phyloP scores from a whole-genome alignment of 2,888 invertebrate genomes.

The Tetranychus truncatus region DNA sequence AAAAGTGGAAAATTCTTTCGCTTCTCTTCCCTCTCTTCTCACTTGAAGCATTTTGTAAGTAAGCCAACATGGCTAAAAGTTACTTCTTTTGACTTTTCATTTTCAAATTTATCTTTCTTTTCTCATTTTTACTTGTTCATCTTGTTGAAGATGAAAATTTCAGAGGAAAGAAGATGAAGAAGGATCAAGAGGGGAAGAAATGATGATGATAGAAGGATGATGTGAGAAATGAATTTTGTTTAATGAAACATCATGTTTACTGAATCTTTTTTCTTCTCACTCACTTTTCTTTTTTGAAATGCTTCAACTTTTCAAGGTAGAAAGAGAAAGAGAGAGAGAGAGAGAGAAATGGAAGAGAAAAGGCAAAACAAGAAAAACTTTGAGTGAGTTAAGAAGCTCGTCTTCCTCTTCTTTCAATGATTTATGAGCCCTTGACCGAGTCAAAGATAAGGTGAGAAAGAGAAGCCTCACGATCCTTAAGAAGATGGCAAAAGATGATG shows the following conservation, averaged over 20 bases:
- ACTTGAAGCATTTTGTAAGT: too few relatives aligned
- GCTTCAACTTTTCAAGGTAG: neutral
- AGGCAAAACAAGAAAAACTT: neutral
- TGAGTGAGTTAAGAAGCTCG: neutral
- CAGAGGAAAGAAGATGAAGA: neutral
- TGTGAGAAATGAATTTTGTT: neutral
- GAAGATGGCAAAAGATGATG: neutral
- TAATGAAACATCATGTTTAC: neutral
- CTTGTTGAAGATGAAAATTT: neutral
- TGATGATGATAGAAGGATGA: neutral
- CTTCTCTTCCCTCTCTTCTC: too few relatives aligned
- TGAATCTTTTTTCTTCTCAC: neutral
- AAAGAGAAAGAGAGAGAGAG: neutral
- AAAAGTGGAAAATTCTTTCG: neutral
- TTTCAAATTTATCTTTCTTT: neutral
- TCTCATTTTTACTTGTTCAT: neutral
- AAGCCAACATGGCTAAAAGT: too few relatives aligned
- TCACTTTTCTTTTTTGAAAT: neutral
- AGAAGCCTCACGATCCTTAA: neutral
- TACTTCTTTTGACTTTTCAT: neutral
- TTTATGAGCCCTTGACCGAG: neutral
- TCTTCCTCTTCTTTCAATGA: neutral
- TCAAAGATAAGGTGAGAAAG: neutral
- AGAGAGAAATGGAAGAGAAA: neutral
- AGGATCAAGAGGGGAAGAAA: neutral